Conservation (phyloP, 1,140 invertebrate species). For the Papilio helenus region DNA sequence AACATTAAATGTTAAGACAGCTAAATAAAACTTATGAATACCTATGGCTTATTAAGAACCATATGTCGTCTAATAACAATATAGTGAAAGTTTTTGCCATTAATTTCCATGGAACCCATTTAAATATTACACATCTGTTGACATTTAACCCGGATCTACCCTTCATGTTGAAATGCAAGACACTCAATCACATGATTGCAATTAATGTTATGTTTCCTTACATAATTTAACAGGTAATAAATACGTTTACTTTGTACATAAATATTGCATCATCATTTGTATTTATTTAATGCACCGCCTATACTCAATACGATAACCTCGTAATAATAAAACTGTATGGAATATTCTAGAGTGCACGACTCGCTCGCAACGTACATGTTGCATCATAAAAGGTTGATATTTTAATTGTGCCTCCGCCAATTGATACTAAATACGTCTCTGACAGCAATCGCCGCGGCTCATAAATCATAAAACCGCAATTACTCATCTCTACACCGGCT, state of each 20-base stretch:
- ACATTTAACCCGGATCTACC: neutral
- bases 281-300: constrained; percentile 14
- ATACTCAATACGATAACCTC: constrained; percentile 20
- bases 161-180: neutral
- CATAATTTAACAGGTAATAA: neutral
- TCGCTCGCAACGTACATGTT: neutral
- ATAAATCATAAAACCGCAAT: constrained; percentile 39
- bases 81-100: neutral
- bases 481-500: constrained; percentile 15
- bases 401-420: constrained; percentile 26
- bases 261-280: constrained; percentile 23
- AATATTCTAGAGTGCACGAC: constrained; percentile 23
- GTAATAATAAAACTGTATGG: constrained; percentile 18
- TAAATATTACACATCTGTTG: neutral
- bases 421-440: constrained; percentile 34
- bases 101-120: neutral
- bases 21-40: neutral
- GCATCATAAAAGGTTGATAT: constrained; percentile 25
- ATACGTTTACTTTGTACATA: neutral
- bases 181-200: neutral
- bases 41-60: no score
- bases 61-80: no score
- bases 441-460: constrained; percentile 22
- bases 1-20: neutral
- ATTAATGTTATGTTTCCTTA: neutral